Evolutionary conservation across 2,797 vertebrate genomes (phyloP).

Genomic region (Meda fulgida): DNA sequence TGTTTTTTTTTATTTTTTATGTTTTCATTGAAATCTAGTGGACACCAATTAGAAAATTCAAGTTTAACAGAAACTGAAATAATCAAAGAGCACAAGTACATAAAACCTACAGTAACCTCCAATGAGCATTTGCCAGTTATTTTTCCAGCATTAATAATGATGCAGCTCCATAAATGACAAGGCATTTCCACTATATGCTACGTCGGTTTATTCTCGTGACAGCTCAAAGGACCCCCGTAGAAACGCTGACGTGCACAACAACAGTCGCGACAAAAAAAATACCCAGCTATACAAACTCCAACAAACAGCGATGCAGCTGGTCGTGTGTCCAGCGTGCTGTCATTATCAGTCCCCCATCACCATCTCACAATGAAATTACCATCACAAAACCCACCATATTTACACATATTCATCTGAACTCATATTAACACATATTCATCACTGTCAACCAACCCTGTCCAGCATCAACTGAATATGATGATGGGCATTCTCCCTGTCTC

Average conservation of each 20-base stretch:
- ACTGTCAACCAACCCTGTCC: slow-evolving; percentile 76
- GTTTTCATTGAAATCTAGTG: neutral
- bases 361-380: slow-evolving; percentile 78
- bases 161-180: neutral
- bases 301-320: slow-evolving; percentile 74
- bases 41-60: neutral
- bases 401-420: slow-evolving; percentile 64
- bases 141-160: slow-evolving; percentile 15
- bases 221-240: slow-evolving; percentile 56
- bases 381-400: slow-evolving; percentile 79
- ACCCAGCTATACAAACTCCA: slow-evolving; percentile 59
- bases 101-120: neutral
- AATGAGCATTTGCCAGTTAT: neutral
- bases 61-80: neutral
- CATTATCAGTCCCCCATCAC: slow-evolving; percentile 76
- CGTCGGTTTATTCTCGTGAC: slow-evolving; percentile 39
- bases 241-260: slow-evolving; percentile 50
- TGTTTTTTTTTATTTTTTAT: neutral
- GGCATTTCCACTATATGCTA: slow-evolving; percentile 11
- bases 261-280: slow-evolving; percentile 60
- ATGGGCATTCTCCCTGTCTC: slow-evolving; percentile 66
- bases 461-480: slow-evolving; percentile 74
- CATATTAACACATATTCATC: slow-evolving; percentile 84
- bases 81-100: neutral
- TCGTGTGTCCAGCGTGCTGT: slow-evolving; percentile 50